A percentile compares a stretch with the other conserved stretches of the same genome.
These are phyloP conservation scores for Phainopepla nitens DNA, from an alignment of 2,113 vertebrate species.

Conservation along the genomic window DNA sequence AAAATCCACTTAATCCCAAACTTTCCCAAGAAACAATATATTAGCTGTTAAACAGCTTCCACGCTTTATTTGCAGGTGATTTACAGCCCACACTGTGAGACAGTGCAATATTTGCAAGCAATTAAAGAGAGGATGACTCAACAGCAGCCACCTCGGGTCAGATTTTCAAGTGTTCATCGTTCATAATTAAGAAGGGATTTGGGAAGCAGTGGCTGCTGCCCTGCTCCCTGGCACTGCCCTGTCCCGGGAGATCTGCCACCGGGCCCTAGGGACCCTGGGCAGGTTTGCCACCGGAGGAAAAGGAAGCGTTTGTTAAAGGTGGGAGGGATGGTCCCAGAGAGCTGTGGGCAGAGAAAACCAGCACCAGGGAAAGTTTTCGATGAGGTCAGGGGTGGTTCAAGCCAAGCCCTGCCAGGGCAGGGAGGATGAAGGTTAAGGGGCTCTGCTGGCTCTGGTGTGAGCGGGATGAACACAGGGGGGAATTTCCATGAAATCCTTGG, in stretches of 20 bases:
- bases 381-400: background rate
- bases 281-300: background rate
- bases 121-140: constrained; percentile 50
- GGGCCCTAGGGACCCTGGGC: accelerated
- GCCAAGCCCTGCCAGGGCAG: background rate
- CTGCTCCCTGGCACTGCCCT: background rate
- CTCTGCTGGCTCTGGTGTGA: background rate
- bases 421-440: accelerated
- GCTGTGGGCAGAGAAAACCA: background rate
- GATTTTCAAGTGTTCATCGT: background rate
- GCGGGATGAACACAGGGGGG: accelerated
- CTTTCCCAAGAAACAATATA: background rate
- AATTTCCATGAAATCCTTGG: background rate
- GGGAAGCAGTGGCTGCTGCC: background rate
- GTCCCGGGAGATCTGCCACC: background rate
- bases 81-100: constrained; percentile 42
- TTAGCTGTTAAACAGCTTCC: constrained; percentile 22
- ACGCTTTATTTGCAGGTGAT: constrained; percentile 33
- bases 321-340: background rate
- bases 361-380: accelerated
- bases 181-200: background rate
- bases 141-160: constrained; percentile 16
- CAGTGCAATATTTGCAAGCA: constrained; percentile 44
- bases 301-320: background rate
- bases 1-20: background rate